phyloP scores from a whole-genome alignment of 2,888 invertebrate genomes.

The Petrolisthes cinctipes region DNA sequence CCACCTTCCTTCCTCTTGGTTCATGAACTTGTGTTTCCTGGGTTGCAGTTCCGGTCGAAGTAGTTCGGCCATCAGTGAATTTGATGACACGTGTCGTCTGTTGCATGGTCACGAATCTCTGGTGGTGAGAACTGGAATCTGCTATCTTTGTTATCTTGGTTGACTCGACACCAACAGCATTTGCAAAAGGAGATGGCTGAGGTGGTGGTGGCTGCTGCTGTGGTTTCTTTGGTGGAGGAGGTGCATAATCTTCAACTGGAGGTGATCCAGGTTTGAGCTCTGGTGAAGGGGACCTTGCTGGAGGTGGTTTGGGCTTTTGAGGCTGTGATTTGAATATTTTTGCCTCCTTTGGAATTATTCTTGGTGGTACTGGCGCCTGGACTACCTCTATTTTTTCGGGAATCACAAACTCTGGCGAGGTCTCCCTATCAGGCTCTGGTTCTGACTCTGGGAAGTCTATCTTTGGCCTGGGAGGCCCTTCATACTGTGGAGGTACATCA shows the following conservation, averaged over 20 bases:
- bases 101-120: constrained; percentile 76
- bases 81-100: constrained; percentile 80
- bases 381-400: constrained; percentile 43
- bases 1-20: constrained; percentile 24
- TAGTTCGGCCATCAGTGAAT: constrained; percentile 69
- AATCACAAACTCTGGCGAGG: constrained; percentile 36
- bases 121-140: constrained; percentile 78
- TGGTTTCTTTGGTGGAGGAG: constrained; percentile 36
- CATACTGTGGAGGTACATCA: constrained; percentile 73
- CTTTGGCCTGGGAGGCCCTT: constrained; percentile 68
- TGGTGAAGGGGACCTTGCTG: constrained; percentile 56
- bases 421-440: constrained; percentile 53
- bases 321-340: constrained; percentile 49
- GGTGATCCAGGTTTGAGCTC: constrained; percentile 57
- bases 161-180: constrained; percentile 74
- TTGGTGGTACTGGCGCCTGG: constrained; percentile 27
- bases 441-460: constrained; percentile 64
- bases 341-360: constrained; percentile 49
- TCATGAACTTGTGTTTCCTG: constrained; percentile 21
- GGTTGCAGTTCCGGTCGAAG: constrained; percentile 26
- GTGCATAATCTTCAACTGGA: constrained; percentile 57
- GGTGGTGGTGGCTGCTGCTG: constrained; percentile 31
- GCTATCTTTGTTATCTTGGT: constrained; percentile 80
- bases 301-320: constrained; percentile 29
- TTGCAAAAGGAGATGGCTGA: constrained; percentile 44